Evolutionary conservation across 2,888 invertebrate species (phyloP).

Genomic region (Saturnia japonica): DNA sequence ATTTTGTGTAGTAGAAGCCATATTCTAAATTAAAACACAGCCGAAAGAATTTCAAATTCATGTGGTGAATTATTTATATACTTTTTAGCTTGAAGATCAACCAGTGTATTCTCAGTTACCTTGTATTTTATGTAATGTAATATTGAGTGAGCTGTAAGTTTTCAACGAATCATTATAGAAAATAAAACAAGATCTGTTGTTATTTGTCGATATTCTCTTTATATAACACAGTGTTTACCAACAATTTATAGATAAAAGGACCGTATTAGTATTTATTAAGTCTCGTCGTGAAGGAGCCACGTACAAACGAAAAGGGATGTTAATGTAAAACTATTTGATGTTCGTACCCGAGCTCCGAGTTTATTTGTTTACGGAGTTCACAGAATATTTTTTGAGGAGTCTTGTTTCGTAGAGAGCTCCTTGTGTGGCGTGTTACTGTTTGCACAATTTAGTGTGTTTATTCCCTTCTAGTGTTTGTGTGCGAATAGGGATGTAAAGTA

Average conservation of each 20-base stretch:
- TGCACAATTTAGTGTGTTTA: slow-evolving; percentile 60
- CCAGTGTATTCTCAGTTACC: too few species aligned
- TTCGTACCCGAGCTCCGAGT: slow-evolving; percentile 46
- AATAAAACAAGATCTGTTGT: too few species aligned
- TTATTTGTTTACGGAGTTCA: slow-evolving; percentile 59
- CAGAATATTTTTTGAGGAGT: slow-evolving; percentile 48
- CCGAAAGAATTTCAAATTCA: too few species aligned
- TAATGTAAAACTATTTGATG: slow-evolving; percentile 74
- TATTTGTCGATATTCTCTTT: not conserved
- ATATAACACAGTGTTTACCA: slow-evolving; percentile 27
- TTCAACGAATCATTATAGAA: too few species aligned
- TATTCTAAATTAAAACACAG: too few species aligned
- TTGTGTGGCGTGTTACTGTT: slow-evolving; percentile 39
- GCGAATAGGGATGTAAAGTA: slow-evolving; percentile 46
- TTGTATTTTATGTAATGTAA: too few species aligned
- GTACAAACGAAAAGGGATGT: slow-evolving; percentile 59
- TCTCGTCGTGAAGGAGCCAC: slow-evolving; percentile 38
- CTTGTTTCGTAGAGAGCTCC: slow-evolving; percentile 34
- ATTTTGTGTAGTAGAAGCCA: too few species aligned
- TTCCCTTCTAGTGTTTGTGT: slow-evolving; percentile 44
- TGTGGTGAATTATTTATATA: too few species aligned
- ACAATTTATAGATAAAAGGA: slow-evolving; percentile 51
- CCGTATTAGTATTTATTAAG: slow-evolving; percentile 64
- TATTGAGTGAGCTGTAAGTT: too few species aligned
- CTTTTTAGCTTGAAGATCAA: too few species aligned